Percentiles rank a stretch among this genome's conserved stretches.
These are phyloP conservation scores for Orestias chungarensis DNA, from an alignment of 2,797 vertebrate genomes.

Conservation along the genomic window DNA sequence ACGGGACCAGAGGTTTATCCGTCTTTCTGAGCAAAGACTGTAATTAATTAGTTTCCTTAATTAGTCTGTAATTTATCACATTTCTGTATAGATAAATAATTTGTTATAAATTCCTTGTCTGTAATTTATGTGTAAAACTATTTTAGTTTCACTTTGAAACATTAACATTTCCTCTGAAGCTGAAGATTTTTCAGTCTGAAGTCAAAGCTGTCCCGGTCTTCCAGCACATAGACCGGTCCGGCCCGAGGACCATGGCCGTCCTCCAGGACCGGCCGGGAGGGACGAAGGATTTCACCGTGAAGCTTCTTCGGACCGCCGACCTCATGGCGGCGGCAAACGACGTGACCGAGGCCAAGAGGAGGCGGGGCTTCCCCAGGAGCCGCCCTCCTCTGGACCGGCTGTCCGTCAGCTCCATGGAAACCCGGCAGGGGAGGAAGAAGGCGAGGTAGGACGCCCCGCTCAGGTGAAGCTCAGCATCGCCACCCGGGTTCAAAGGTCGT, in stretches of 20 bases:
- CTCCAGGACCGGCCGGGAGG: conserved; percentile 35
- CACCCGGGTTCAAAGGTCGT: background rate
- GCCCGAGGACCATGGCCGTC: conserved; percentile 18
- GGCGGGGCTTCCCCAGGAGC: conserved; percentile 89
- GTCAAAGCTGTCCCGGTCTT: conserved; percentile 15
- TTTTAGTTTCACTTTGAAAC: too few relatives aligned
- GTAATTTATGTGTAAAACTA: too few relatives aligned
- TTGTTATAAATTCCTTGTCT: too few relatives aligned
- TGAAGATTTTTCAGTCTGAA: too few relatives aligned
- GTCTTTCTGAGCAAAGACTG: too few relatives aligned
- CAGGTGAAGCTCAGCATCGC: background rate
- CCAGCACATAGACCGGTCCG: conserved; percentile 64
- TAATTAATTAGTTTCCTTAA: too few relatives aligned
- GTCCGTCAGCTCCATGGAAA: conserved; percentile 80
- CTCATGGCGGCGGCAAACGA: conserved; percentile 87
- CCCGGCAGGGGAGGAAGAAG: conserved; percentile 80
- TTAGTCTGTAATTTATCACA: too few relatives aligned
- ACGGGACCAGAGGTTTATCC: too few relatives aligned
- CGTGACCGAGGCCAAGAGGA: conserved; percentile 89
- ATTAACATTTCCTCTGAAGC: too few relatives aligned
- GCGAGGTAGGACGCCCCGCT: conserved; percentile 50
- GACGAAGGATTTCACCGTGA: conserved; percentile 77
- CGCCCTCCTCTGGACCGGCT: conserved; percentile 87
- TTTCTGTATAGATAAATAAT: too few relatives aligned
- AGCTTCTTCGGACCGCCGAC: conserved; percentile 80